These are phyloP conservation scores for Arnoldichthys spilopterus DNA, from an alignment of 2,797 vertebrate species.

Conservation along the genomic window DNA sequence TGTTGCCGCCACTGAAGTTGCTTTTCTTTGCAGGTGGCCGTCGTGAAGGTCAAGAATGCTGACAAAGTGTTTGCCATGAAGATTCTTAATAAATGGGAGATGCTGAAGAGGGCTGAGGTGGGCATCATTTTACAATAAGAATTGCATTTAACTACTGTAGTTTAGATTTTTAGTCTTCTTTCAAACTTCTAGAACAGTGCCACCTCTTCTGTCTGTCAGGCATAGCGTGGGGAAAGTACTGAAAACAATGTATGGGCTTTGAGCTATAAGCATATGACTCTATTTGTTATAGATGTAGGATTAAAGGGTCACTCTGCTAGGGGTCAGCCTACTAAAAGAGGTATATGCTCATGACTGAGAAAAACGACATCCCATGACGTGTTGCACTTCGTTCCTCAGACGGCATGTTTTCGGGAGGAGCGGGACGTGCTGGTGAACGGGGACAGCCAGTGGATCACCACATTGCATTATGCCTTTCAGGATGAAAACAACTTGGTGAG, in stretches of 20 bases:
- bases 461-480: slow-evolving; percentile 98
- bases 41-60: slow-evolving; percentile 95
- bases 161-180: slow-evolving; percentile 3
- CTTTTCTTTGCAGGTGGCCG: slow-evolving; percentile 85
- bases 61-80: slow-evolving; percentile 99
- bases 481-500: slow-evolving; percentile 97
- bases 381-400: slow-evolving; percentile 72
- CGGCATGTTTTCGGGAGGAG: slow-evolving; percentile 98
- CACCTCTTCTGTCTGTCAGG: not conserved
- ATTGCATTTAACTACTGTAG: not conserved
- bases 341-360: not conserved
- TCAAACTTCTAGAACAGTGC: too few species aligned
- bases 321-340: slow-evolving; percentile 14
- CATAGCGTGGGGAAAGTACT: slow-evolving; percentile 55
- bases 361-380: slow-evolving; percentile 20
- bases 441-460: slow-evolving; percentile 98
- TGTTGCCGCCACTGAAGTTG: not conserved
- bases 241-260: slow-evolving; percentile 33
- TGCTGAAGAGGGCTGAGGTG: slow-evolving; percentile 99
- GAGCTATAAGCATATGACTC: slow-evolving; percentile 11
- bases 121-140: slow-evolving; percentile 52
- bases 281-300: not conserved
- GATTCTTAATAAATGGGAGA: slow-evolving; percentile 99
- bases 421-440: slow-evolving; percentile 96
- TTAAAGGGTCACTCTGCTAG: not conserved